Percentiles rank a stretch among this genome's conserved stretches.
Conservation (phyloP, 2,888 invertebrate species). For the Epistrophe eligans region DNA sequence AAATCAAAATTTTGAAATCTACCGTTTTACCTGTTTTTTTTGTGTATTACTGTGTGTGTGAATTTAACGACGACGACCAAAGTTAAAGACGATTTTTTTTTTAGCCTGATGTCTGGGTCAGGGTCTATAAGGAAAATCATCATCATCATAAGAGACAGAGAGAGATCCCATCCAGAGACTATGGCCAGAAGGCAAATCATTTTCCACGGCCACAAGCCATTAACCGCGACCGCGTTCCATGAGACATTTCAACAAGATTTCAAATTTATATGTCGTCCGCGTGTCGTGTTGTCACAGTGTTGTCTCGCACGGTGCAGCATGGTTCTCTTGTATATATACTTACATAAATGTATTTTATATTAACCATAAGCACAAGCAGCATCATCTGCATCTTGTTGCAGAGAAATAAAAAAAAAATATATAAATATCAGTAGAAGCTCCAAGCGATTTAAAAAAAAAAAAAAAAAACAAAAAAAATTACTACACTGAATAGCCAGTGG, state of each 20-base stretch:
- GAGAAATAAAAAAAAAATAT: slow-evolving; percentile 16
- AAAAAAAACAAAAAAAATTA: too few species aligned
- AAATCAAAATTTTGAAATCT: slow-evolving; percentile 72
- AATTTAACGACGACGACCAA: slow-evolving; percentile 4
- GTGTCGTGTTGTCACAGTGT: slow-evolving; percentile 72
- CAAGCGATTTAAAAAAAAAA: slow-evolving; percentile 47
- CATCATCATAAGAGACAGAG: not conserved
- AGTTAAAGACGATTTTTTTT: slow-evolving; percentile 4
- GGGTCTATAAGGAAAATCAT: slow-evolving; percentile 41
- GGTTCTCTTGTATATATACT: slow-evolving; percentile 24
- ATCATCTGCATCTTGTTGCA: slow-evolving; percentile 52
- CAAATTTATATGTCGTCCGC: slow-evolving; percentile 73
- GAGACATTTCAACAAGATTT: slow-evolving; percentile 74
- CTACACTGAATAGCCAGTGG: slow-evolving; percentile 63
- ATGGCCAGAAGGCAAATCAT: slow-evolving; percentile 68
- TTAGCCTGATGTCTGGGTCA: slow-evolving; percentile 42
- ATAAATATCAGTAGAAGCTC: slow-evolving; percentile 61
- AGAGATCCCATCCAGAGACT: not conserved
- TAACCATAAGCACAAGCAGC: slow-evolving; percentile 21
- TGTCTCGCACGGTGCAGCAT: slow-evolving; percentile 62
- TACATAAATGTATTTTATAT: not conserved
- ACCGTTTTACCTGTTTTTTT: slow-evolving; percentile 67
- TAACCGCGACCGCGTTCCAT: slow-evolving; percentile 57
- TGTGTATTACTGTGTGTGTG: not conserved
- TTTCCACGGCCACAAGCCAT: slow-evolving; percentile 67